Conservation (phyloP, 1,140 invertebrate genomes). For the Neelides sp. region DNA sequence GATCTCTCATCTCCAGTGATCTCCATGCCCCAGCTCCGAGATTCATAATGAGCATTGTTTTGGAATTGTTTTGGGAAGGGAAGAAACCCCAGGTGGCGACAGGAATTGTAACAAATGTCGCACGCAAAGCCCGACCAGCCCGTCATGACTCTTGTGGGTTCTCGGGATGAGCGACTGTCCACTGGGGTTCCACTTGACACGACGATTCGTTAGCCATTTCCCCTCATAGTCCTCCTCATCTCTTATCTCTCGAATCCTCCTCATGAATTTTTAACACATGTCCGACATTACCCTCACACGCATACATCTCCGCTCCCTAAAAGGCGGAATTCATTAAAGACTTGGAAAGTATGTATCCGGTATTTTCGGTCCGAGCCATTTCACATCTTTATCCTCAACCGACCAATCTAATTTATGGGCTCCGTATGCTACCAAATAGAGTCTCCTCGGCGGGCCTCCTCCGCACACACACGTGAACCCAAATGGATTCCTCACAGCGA, state of each 20-base stretch:
- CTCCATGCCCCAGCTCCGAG: neutral
- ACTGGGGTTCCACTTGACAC: neutral
- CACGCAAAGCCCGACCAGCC: conserved; percentile 10
- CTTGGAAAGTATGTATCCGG: too few relatives aligned
- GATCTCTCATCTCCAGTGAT: too few relatives aligned
- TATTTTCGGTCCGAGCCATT: too few relatives aligned
- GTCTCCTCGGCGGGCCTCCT: too few relatives aligned
- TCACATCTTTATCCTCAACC: too few relatives aligned
- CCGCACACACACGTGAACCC: too few relatives aligned
- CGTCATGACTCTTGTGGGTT: neutral
- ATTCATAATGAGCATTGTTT: conserved; percentile 1
- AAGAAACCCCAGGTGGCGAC: conserved; percentile 25
- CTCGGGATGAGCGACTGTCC: too few relatives aligned
- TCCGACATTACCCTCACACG: conserved; percentile 15
- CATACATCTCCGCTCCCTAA: conserved; percentile 8
- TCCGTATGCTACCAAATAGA: too few relatives aligned
- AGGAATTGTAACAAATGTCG: conserved; percentile 22
- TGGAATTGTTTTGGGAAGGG: neutral
- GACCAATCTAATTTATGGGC: too few relatives aligned
- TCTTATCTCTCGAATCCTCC: conserved; percentile 5
- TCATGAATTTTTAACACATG: conserved; percentile 20
- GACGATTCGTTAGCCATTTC: neutral
- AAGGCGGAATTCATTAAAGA: too few relatives aligned
- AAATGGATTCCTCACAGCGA: too few relatives aligned
- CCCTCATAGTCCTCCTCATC: neutral